Evolutionary conservation across 2,797 vertebrate genomes (phyloP).

Genomic region (Diplodus sargus): DNA sequence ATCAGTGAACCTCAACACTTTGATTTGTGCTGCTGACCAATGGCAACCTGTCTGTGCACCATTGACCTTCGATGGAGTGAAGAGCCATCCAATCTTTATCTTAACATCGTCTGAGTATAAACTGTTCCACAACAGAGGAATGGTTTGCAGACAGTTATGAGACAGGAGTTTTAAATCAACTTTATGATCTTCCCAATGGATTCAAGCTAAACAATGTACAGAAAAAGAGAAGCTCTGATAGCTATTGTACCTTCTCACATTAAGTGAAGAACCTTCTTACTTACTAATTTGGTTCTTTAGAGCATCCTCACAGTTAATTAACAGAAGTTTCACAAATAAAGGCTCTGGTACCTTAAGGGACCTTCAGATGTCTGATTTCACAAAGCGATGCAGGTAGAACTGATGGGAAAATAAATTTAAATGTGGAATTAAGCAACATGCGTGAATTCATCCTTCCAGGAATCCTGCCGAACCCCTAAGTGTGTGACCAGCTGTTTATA

Average conservation of each 20-base stretch:
- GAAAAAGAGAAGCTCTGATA: too few relatives aligned
- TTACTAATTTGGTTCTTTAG: not conserved
- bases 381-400: not conserved
- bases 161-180: not conserved
- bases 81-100: not conserved
- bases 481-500: not conserved
- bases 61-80: too few relatives aligned
- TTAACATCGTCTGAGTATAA: not conserved
- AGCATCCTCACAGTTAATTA: not conserved
- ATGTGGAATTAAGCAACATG: not conserved
- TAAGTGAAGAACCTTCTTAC: not conserved
- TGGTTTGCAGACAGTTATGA: too few relatives aligned
- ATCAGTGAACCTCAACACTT: not conserved
- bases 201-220: not conserved
- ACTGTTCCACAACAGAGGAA: not conserved
- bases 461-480: not conserved
- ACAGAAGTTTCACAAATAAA: not conserved
- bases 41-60: not conserved
- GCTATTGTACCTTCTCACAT: not conserved
- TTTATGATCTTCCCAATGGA: not conserved
- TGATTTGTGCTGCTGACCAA: not conserved
- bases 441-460: not conserved
- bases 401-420: not conserved
- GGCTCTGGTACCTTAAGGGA: not conserved
- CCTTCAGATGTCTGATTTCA: not conserved